These are phyloP conservation scores for Poeciliopsis infans DNA, from an alignment of 2,797 vertebrate genomes.

Conservation along the genomic window DNA sequence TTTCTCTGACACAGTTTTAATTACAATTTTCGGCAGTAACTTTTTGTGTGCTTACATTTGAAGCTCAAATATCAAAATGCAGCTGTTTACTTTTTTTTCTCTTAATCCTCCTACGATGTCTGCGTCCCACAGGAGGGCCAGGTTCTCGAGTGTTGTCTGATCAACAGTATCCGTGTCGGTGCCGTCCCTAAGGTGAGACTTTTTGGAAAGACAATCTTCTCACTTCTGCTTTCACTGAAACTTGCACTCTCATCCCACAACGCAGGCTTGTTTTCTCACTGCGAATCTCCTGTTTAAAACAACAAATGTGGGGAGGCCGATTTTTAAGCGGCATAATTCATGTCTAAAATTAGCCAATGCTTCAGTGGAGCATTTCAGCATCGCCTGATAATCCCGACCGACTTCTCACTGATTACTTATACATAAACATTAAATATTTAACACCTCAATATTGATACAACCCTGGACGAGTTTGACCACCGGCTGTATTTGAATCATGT, in stretches of 20 bases:
- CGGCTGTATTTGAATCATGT: slow-evolving; percentile 25
- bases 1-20: not conserved
- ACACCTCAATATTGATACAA: slow-evolving; percentile 51
- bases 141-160: slow-evolving; percentile 95
- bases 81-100: not conserved
- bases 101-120: slow-evolving; percentile 12
- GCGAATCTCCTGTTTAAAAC: not conserved
- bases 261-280: not conserved
- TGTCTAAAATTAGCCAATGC: slow-evolving; percentile 37
- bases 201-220: slow-evolving; percentile 37
- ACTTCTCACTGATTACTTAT: slow-evolving; percentile 18
- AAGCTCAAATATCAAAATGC: not conserved
- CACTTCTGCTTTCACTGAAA: slow-evolving; percentile 23
- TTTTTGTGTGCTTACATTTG: not conserved
- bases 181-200: slow-evolving; percentile 90
- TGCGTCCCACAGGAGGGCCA: slow-evolving; percentile 90
- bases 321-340: slow-evolving; percentile 13
- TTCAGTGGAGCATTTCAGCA: not conserved
- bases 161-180: slow-evolving; percentile 95
- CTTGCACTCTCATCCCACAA: not conserved
- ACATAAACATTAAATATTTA: slow-evolving; percentile 57
- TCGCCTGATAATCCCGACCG: slow-evolving; percentile 20
- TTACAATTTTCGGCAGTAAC: not conserved
- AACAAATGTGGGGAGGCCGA: slow-evolving; percentile 21
- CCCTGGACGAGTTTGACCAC: slow-evolving; percentile 6